Conservation (phyloP, 2,888 invertebrate genomes). For the Tuberolachnus salignus region DNA sequence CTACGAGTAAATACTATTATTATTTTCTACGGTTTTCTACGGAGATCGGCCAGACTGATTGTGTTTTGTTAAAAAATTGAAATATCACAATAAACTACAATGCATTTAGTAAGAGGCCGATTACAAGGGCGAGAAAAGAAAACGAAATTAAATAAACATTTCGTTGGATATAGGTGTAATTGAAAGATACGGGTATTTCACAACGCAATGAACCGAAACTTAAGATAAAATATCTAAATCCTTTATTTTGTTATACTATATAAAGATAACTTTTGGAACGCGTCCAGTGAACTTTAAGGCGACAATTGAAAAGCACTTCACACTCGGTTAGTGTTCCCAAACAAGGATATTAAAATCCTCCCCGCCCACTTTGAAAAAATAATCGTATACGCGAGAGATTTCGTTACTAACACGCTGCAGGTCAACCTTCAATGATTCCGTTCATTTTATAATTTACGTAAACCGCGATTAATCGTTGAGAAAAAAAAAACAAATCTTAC, state of each 20-base stretch:
- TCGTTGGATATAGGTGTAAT: constrained; percentile 15
- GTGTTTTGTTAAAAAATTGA: background rate
- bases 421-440: background rate
- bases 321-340: constrained; percentile 26
- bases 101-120: too few species aligned
- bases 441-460: background rate
- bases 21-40: too few species aligned
- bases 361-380: background rate
- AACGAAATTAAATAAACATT: constrained; percentile 15
- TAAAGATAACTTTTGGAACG: constrained; percentile 42
- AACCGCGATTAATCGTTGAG: too few species aligned
- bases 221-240: constrained; percentile 50
- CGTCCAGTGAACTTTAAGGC: constrained; percentile 44
- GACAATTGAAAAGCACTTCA: constrained; percentile 45
- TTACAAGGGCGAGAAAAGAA: background rate
- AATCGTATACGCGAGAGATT: constrained; percentile 10
- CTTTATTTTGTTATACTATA: constrained; percentile 22
- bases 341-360: constrained; percentile 30
- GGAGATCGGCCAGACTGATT: too few species aligned
- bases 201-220: constrained; percentile 48
- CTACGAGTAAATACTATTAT: too few species aligned
- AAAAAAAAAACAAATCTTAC: too few species aligned
- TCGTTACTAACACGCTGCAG: background rate
- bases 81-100: too few species aligned
- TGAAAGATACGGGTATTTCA: constrained; percentile 38